Conservation (phyloP, 2,888 invertebrate species). For the Hartigia nigra region DNA sequence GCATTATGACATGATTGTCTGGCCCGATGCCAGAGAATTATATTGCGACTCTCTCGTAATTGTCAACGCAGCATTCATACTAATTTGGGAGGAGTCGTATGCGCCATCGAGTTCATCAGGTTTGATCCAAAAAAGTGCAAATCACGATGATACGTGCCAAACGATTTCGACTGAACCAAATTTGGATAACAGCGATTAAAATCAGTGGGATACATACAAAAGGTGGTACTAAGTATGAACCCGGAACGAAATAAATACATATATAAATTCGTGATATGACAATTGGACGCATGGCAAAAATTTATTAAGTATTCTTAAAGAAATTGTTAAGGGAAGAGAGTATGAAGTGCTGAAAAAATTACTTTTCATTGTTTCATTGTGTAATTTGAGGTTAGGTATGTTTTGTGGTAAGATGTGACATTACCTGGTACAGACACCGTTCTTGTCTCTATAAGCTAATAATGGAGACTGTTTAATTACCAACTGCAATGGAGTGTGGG, state of each 20-base stretch:
- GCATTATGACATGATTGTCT: conserved; percentile 34
- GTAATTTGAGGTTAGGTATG: background rate
- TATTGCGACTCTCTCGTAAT: conserved; percentile 29
- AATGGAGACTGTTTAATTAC: background rate
- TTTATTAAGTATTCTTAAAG: background rate
- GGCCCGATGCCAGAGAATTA: conserved; percentile 33
- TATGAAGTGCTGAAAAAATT: background rate
- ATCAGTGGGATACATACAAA: background rate
- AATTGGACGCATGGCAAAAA: background rate
- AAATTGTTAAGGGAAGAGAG: background rate
- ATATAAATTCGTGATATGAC: too few relatives aligned
- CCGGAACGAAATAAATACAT: too few relatives aligned
- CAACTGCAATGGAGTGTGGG: background rate
- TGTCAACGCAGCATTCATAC: conserved; percentile 1
- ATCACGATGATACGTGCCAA: background rate
- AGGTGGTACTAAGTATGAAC: background rate
- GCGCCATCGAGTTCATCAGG: background rate
- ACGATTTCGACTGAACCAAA: background rate
- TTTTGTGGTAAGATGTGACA: background rate
- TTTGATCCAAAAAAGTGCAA: conserved; percentile 1
- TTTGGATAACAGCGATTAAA: background rate
- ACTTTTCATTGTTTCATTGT: background rate
- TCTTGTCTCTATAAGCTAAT: background rate
- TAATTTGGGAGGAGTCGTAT: background rate
- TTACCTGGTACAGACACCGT: background rate